phyloP scores from a whole-genome alignment of 2,888 invertebrate species.

The Cheilosia pagana region DNA sequence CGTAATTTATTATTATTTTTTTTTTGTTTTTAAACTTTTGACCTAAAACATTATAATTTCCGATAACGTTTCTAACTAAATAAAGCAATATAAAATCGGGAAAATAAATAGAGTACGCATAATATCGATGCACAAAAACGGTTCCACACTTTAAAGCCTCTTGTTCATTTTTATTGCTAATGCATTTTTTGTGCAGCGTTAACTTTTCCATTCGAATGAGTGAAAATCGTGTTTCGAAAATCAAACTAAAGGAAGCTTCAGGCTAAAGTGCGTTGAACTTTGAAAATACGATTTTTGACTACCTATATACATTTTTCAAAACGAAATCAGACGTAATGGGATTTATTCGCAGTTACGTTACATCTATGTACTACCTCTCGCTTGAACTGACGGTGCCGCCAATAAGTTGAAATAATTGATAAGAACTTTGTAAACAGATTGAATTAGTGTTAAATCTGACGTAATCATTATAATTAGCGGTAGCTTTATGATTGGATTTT shows the following conservation, averaged over 20 bases:
- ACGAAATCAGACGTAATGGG: background rate
- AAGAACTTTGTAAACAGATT: slow-evolving; percentile 37
- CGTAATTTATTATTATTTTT: slow-evolving; percentile 10
- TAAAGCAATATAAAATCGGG: slow-evolving; percentile 9
- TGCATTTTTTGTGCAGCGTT: background rate
- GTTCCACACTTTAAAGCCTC: too few relatives aligned
- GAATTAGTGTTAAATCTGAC: slow-evolving; percentile 13
- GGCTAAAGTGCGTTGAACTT: slow-evolving; percentile 24
- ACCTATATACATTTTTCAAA: background rate
- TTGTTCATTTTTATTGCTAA: background rate
- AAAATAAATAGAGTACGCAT: slow-evolving; percentile 12
- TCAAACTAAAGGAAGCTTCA: background rate
- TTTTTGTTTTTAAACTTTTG: slow-evolving; percentile 56
- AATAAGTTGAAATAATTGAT: slow-evolving; percentile 22
- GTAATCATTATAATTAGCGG: slow-evolving; percentile 23
- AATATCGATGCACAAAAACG: background rate
- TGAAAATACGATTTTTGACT: background rate
- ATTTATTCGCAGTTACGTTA: slow-evolving; percentile 23
- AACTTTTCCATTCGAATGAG: background rate
- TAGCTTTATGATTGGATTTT: background rate
- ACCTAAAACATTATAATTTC: slow-evolving; percentile 46
- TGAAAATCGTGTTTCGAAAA: background rate
- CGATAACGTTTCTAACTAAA: slow-evolving; percentile 52
- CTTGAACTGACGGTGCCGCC: slow-evolving; percentile 6
- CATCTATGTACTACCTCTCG: background rate